A percentile compares a stretch with the other conserved stretches of the same genome.
Conservation (phyloP, 2,888 invertebrate genomes). For the Tachystola acroxantha region DNA sequence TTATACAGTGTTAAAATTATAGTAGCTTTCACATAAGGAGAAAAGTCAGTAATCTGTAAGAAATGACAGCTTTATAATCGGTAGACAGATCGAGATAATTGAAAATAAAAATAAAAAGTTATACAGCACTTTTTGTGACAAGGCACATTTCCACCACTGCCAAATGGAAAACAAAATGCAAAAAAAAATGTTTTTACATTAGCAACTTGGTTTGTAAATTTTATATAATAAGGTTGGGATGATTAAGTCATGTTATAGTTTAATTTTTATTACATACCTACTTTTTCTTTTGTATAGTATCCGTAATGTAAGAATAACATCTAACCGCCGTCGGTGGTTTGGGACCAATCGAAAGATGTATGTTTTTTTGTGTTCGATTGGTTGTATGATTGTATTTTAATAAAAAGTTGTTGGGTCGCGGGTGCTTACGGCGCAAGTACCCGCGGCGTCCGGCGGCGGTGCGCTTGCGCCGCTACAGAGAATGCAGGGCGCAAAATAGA, state of each 20-base stretch:
- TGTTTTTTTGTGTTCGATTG: slow-evolving; percentile 26
- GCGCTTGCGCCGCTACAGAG: slow-evolving; percentile 55
- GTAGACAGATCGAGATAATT: slow-evolving; percentile 53
- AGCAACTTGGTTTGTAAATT: slow-evolving; percentile 64
- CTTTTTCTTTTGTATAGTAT: slow-evolving; percentile 69
- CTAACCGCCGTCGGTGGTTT: slow-evolving; percentile 40
- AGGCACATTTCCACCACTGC: slow-evolving; percentile 79
- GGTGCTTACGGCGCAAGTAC: slow-evolving; percentile 2
- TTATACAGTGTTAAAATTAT: slow-evolving; percentile 43
- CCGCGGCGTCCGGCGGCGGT: slow-evolving; percentile 18
- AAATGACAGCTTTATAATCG: slow-evolving; percentile 72
- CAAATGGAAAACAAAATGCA: slow-evolving; percentile 59
- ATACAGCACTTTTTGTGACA: slow-evolving; percentile 63
- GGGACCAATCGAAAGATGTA: slow-evolving; percentile 22
- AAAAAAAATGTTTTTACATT: slow-evolving; percentile 43
- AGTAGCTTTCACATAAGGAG: slow-evolving; percentile 57
- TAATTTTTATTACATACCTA: slow-evolving; percentile 70
- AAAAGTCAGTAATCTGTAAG: slow-evolving; percentile 72
- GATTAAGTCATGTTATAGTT: slow-evolving; percentile 73
- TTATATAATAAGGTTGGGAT: slow-evolving; percentile 69
- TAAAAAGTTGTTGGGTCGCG: slow-evolving; percentile 3
- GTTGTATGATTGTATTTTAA: slow-evolving; percentile 10
- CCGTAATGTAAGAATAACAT: slow-evolving; percentile 56
- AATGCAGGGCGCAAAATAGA: slow-evolving; percentile 67
- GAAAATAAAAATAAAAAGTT: slow-evolving; percentile 33